Conservation (phyloP, 2,113 vertebrate genomes). For the Panthera leo region DNA sequence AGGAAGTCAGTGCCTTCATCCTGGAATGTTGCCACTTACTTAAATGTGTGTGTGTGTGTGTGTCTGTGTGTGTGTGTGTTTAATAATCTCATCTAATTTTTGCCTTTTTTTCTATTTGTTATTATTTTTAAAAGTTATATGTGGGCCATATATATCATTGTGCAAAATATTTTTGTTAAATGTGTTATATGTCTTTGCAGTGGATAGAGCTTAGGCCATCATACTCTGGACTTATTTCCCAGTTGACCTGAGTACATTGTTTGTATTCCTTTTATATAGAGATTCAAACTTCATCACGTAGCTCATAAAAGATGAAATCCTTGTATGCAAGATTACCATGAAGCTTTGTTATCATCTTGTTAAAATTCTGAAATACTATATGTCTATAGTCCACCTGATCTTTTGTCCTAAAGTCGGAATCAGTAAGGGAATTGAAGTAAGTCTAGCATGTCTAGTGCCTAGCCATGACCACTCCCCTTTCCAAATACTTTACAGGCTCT, state of each 20-base stretch:
- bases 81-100: neutral
- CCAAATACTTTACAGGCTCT: neutral
- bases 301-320: neutral
- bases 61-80: too few species aligned
- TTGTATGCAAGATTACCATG: neutral
- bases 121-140: neutral
- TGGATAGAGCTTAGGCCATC: neutral
- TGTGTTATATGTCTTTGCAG: neutral
- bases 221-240: neutral
- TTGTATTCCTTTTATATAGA: neutral
- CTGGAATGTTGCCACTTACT: neutral
- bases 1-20: neutral
- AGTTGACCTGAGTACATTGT: neutral
- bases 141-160: neutral
- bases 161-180: neutral
- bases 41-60: neutral
- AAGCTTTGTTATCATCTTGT: neutral
- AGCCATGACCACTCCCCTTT: neutral
- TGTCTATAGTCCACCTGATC: neutral
- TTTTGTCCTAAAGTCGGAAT: neutral
- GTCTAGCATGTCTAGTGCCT: neutral
- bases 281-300: neutral
- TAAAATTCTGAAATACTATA: neutral
- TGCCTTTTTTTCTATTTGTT: neutral
- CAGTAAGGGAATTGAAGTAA: neutral